These are phyloP conservation scores for Turritopsis dohrnii DNA, from an alignment of 30 jellyfish, hydroid and myxozoan genomes.

Conservation along the genomic window DNA sequence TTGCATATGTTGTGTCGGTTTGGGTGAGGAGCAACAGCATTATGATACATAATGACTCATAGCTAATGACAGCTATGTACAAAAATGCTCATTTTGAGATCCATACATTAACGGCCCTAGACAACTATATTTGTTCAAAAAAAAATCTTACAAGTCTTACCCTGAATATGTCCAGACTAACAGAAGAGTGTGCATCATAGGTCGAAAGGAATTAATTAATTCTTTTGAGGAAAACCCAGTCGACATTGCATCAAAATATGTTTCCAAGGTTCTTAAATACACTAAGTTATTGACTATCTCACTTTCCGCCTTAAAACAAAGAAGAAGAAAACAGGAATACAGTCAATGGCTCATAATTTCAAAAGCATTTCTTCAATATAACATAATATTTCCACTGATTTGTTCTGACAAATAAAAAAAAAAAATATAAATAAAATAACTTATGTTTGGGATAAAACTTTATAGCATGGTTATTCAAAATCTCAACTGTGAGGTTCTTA, in stretches of 20 bases:
- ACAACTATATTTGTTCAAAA: neutral
- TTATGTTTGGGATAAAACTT: no score
- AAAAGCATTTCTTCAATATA: no score
- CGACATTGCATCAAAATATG: conserved; percentile 46
- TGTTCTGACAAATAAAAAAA: neutral
- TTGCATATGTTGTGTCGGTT: neutral
- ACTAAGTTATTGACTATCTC: neutral
- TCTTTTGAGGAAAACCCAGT: conserved; percentile 24
- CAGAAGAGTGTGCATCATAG: conserved; percentile 61
- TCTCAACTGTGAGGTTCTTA: no score
- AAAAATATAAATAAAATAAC: neutral
- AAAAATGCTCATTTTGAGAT: no score
- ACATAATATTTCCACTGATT: conserved; percentile 1
- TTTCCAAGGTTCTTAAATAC: conserved; percentile 50
- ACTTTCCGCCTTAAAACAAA: neutral
- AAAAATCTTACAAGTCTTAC: conserved; percentile 18
- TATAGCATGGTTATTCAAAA: no score
- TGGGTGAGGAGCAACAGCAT: neutral
- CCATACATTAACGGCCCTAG: no score
- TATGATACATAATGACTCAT: no score
- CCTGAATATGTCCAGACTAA: conserved; percentile 75
- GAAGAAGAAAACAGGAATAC: neutral
- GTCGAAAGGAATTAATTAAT: conserved; percentile 45
- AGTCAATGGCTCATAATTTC: no score
- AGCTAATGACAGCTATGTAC: no score